Base-by-base conservation (phyloP, 1,140 invertebrate genomes). In the Oedothorax gibbosus region DNA sequence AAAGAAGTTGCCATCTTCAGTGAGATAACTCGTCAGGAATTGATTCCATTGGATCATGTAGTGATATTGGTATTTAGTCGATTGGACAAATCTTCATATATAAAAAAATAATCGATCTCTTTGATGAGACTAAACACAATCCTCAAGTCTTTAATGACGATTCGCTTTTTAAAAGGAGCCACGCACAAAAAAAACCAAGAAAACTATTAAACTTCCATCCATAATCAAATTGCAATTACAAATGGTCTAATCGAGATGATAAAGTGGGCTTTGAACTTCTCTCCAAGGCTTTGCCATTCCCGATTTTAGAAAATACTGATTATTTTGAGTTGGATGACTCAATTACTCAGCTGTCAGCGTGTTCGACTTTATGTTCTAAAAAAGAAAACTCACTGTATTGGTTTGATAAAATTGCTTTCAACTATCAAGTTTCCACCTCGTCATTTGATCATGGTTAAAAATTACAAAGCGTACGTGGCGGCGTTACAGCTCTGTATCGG, bases 121-220 rank as follows among this genome's bases (percentile, higher is more conserved):
- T 60, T 77, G 75, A 77, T 35, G 65, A n/a, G 65, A 62, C 53
- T 50, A 77, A 77, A 64, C 12, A 11, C 56, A 77, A 77, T 77
- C 60, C 50, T 65, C 35, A 50, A 64, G 1, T 50, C 21, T 77
- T 77, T 50, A 77, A 77, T 77, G 75, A 51, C 21, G 57, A 77
- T 64, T 64, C 69, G 57, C n/a, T 60, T 51, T 18, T 12, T n/a
- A 18, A 50, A 15, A 71, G 20, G 51, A 15, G 50, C n/a, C 54
- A 51, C 15, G 35, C 35, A n/a, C 12, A 53, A 53, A 71, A 51
- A n/a, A n/a, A n/a, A n/a, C n/a, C 69, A 71, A 71, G 72, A 75
- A 75, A 68, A 79, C 77, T 79, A 79, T 79, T 79, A 79, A 79
- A 79, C 18, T 54, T 20, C 77, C 18, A 79, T 68, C 77, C 56